Percentiles rank a stretch among this genome's conserved stretches.
phyloP scores from a whole-genome alignment of 2,113 vertebrate genomes.

The Trachemys scripta region DNA sequence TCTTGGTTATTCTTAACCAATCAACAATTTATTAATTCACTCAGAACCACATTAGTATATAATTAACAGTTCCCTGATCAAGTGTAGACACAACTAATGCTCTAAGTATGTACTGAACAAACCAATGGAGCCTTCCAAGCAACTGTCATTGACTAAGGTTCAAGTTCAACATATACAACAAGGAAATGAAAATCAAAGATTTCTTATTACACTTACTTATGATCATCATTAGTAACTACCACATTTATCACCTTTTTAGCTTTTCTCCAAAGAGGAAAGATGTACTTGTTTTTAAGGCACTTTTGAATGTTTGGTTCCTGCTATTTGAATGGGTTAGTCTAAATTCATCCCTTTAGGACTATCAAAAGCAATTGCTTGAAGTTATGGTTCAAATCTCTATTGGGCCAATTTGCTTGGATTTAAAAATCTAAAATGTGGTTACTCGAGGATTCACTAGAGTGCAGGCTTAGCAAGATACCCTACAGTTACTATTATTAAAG shows the following conservation, averaged over 20 bases:
- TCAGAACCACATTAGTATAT: too few species aligned
- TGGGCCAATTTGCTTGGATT: not conserved
- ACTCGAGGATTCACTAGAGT: not conserved
- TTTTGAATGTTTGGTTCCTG: not conserved
- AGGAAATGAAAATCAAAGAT: not conserved
- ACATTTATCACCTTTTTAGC: not conserved
- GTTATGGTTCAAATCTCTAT: not conserved
- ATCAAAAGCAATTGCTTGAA: not conserved
- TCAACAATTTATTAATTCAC: too few species aligned
- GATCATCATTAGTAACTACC: not conserved
- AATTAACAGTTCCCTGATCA: not conserved
- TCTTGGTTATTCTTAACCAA: too few species aligned
- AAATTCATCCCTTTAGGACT: too few species aligned
- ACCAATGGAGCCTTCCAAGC: not conserved
- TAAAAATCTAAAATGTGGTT: not conserved
- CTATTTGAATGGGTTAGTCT: not conserved
- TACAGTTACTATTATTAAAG: not conserved
- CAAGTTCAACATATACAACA: not conserved
- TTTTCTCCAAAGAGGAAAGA: not conserved
- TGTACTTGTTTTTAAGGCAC: not conserved
- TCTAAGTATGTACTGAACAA: not conserved
- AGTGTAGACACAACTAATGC: not conserved
- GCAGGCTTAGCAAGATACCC: not conserved
- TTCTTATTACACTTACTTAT: not conserved
- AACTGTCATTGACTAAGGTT: not conserved